phyloP scores from a whole-genome alignment of 2,888 invertebrate genomes.

The Drymonia ruficornis region DNA sequence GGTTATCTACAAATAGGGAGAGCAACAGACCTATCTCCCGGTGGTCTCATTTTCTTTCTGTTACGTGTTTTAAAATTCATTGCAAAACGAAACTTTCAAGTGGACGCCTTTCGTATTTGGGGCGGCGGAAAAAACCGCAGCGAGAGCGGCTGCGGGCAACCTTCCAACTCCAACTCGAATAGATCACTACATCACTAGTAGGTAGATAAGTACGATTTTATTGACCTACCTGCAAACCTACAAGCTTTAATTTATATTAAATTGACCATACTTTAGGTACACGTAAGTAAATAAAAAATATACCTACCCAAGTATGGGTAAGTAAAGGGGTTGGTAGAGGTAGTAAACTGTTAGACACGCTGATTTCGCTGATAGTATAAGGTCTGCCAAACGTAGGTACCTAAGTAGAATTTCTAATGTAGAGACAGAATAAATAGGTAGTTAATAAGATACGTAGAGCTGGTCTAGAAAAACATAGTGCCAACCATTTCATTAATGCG shows the following conservation, averaged over 20 bases:
- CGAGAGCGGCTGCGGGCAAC: slow-evolving; percentile 55
- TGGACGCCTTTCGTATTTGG: slow-evolving; percentile 24
- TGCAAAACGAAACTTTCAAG: slow-evolving; percentile 18
- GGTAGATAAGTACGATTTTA: slow-evolving; percentile 37
- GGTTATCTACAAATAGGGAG: not conserved
- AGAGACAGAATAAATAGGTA: no score
- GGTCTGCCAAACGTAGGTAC: no score
- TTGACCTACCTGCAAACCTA: slow-evolving; percentile 57
- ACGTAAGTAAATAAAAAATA: no score
- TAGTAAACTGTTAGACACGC: no score
- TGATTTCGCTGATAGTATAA: no score
- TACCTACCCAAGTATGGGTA: no score
- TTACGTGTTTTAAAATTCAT: slow-evolving; percentile 8
- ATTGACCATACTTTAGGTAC: no score
- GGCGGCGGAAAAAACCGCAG: slow-evolving; percentile 37
- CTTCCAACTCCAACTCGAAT: slow-evolving; percentile 67
- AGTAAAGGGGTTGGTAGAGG: no score
- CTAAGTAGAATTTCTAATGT: no score
- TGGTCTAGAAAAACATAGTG: no score
- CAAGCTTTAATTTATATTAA: slow-evolving; percentile 70
- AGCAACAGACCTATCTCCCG: not conserved
- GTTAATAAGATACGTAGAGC: slow-evolving; percentile 20
- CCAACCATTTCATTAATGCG: slow-evolving; percentile 36
- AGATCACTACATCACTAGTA: slow-evolving; percentile 66
- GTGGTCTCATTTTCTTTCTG: slow-evolving; percentile 1